Evolutionary conservation across 2,888 invertebrate genomes (phyloP).

Genomic region (Plusia festucae): DNA sequence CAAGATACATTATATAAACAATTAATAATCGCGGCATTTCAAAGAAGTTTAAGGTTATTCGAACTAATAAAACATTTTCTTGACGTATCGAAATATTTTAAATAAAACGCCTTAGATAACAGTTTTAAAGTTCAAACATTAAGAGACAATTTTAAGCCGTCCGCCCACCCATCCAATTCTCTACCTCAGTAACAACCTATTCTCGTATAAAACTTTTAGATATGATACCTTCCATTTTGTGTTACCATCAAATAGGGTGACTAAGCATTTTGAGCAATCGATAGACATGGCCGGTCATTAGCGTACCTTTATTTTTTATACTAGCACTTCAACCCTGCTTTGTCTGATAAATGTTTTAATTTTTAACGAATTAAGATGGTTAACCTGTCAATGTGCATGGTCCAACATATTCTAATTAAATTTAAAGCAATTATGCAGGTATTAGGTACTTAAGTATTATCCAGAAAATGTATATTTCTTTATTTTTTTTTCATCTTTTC

Average conservation of each 20-base stretch:
- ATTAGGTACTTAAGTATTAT: too few species aligned
- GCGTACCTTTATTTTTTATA: constrained; percentile 54
- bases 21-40: constrained; percentile 11
- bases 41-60: background rate
- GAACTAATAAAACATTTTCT: constrained; percentile 5
- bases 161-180: background rate
- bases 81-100: background rate
- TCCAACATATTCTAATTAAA: too few species aligned
- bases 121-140: background rate
- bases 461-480: too few species aligned
- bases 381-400: background rate
- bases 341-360: constrained; percentile 45
- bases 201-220: constrained; percentile 33
- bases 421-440: too few species aligned
- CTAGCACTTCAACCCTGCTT: constrained; percentile 33
- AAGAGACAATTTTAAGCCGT: background rate
- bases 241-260: constrained; percentile 81
- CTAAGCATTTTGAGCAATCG: constrained; percentile 76
- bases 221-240: constrained; percentile 65
- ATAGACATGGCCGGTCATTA: constrained; percentile 70
- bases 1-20: constrained; percentile 15
- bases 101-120: background rate
- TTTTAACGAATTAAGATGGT: constrained; percentile 18
- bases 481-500: too few species aligned
- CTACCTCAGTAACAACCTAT: background rate